Evolutionary conservation across 2,113 vertebrate genomes (phyloP), one percentile per base, ranked within the genome.

Genomic region (Holacanthus passer): DNA sequence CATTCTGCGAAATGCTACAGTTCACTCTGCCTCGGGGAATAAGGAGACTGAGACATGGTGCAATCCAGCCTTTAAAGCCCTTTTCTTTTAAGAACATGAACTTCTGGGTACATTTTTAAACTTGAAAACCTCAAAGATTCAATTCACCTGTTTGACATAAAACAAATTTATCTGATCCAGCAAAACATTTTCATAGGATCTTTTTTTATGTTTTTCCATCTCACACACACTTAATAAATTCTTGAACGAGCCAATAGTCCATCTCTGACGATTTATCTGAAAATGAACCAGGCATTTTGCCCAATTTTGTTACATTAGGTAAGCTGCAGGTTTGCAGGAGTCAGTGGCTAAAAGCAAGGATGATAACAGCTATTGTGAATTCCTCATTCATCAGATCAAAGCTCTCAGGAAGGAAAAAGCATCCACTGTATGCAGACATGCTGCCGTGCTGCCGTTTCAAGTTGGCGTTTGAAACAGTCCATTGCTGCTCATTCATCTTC

Each of bases 321-420:
- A 60, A 55, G n/a, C 31, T 41, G 37, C 43, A 50, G 55, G 24
- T n/a, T 75, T 22, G 29, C 29, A 35, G 47, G 32, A 58, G 73
- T 80, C 47, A 35, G 14, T 4, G 16, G 17, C 22, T 77, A 47
- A 39, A 69, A 76, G 52, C 5, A 2, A 74, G 37, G 55, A 73
- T 47, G 55, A 71, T 68, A 47, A 58, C 47, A 39, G 68, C 56
- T 17, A 67, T 56, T 82, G 39, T 73, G 29, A 35, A 20, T 58
- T 72, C 48, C 29, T 31, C 24, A 43, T 41, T 77, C 72, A 63
- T 67, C 50, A 50, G 43, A 73, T 73, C 72, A 87, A 85, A 83
- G 60, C 77, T 76, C 16, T 79, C 27, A 62, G 45, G 67, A 67
- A 60, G 29, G n/a, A 41, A 73, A 52, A 37, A 64, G 64, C 32